Evolutionary conservation across 2,888 invertebrate genomes (phyloP).

Genomic region (Caenorhabditis sp.): DNA sequence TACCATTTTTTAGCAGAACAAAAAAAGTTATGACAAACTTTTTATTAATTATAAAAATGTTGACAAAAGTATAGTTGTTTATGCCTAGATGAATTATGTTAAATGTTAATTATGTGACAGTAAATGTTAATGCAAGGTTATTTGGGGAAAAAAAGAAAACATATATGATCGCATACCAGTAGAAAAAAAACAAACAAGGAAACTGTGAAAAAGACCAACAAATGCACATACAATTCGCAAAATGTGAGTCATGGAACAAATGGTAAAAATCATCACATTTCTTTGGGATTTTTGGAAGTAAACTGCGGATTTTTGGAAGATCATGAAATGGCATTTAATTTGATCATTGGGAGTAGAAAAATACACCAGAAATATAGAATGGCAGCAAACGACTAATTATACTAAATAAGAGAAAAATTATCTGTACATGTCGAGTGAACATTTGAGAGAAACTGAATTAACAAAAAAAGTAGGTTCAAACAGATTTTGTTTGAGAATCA

Average conservation of each 20-base stretch:
- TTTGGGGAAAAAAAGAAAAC: too few relatives aligned
- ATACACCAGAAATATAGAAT: neutral
- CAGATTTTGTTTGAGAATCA: neutral
- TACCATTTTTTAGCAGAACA: neutral
- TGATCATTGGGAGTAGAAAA: neutral
- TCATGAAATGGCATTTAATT: neutral
- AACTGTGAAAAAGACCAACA: too few relatives aligned
- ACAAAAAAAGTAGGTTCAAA: neutral
- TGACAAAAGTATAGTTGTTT: constrained; percentile 14
- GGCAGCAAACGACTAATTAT: neutral
- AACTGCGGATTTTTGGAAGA: neutral
- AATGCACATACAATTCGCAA: too few relatives aligned
- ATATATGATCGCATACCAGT: too few relatives aligned
- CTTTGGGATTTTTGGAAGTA: neutral
- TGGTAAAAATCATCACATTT: too few relatives aligned
- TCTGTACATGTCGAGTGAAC: neutral
- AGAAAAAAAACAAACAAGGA: too few relatives aligned
- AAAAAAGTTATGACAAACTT: neutral
- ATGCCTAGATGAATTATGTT: constrained; percentile 9
- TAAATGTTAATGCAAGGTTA: neutral
- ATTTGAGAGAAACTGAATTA: neutral
- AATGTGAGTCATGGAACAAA: too few relatives aligned
- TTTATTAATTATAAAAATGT: neutral
- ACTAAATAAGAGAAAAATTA: neutral
- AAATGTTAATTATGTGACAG: neutral